Evolutionary conservation across 2,888 invertebrate genomes (phyloP), one percentile per base, ranked within the genome.

Genomic region (Pinctada fucata): DNA sequence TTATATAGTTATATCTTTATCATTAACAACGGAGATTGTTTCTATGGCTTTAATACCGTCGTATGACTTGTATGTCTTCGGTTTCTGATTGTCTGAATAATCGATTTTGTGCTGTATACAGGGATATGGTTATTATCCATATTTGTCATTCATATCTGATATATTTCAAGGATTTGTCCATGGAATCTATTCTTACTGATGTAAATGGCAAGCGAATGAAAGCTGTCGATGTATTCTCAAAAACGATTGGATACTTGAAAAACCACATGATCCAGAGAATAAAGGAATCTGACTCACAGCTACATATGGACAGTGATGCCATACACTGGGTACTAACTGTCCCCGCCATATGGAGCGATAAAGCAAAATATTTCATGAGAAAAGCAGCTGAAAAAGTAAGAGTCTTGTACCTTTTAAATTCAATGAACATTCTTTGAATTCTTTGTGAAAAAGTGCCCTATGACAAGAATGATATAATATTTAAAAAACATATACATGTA

Each of bases 281-380:
- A 3, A 49, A 67, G 48, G 66, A 49, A 4, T 49, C 69, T 16
- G 80, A 80, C n/a, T 74, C 73, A n/a, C 71, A 71, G 45, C 31
- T 66, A 45, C 3, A 47, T 13, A 31, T 80, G 45, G 45, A 66
- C 45, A 71, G 58, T 4, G 68, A 68, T n/a, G 66, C 66, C 49
- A 65, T 80, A 16, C 80, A 80, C 6, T 80, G 80, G 80, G 77
- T 80, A 6, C 31, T 80, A 4, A 80, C 80, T 2, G 74, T 80
- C 2, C 80, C 80, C 6, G 80, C 80, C 6, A 80, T 80, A 47
- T 80, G 80, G 80, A 52, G 64, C 45, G 80, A 80, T 6, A 80
- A 77, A 66, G 80, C 80, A 49, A 80, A 80, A 31, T 71, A 74
- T 4, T 80, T 80, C 50, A 80, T 80, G 80, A 47, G 80, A 8